Percentiles rank a stretch among this genome's conserved stretches.
These are phyloP conservation scores for Agrochola lychnidis DNA, from an alignment of 2,888 invertebrate species.

Conservation along the genomic window DNA sequence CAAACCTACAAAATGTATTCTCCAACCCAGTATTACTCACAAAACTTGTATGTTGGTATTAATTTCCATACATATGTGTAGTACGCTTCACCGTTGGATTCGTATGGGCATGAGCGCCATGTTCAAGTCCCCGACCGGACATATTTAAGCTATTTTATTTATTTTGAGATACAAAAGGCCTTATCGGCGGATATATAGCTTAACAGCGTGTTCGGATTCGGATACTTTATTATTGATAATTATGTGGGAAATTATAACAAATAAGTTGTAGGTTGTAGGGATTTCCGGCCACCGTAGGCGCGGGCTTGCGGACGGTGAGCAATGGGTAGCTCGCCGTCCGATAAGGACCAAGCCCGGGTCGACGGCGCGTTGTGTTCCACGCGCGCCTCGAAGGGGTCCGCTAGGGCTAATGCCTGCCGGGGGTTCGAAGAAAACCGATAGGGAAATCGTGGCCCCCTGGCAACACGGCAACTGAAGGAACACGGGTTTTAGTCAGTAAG, in stretches of 20 bases:
- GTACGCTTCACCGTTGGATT: constrained; percentile 39
- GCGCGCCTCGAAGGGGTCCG: too few species aligned
- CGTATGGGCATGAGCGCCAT: constrained; percentile 67
- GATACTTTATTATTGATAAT: constrained; percentile 55
- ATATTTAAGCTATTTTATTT: constrained; percentile 90
- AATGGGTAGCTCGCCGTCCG: too few species aligned
- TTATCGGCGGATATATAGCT: constrained; percentile 87
- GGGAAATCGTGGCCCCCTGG: too few species aligned
- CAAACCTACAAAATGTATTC: constrained; percentile 6
- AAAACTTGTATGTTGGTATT: constrained; percentile 44
- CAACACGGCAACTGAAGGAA: too few species aligned
- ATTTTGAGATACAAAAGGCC: constrained; percentile 89
- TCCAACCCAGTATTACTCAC: constrained; percentile 30
- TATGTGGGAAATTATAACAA: background rate
- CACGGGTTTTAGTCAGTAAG: too few species aligned
- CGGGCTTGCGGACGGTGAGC: too few species aligned
- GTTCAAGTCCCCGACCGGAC: constrained; percentile 84
- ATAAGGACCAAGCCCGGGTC: too few species aligned
- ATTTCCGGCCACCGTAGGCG: too few species aligned
- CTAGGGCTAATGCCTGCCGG: too few species aligned
- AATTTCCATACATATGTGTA: constrained; percentile 59
- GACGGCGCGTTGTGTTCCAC: too few species aligned
- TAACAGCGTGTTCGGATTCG: constrained; percentile 71
- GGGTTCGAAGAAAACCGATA: too few species aligned
- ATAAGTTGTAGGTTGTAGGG: too few species aligned